Evolutionary conservation across 2,797 vertebrate species (phyloP), one percentile per base, ranked within the genome.

Genomic region (Tokudaia muenninki): DNA sequence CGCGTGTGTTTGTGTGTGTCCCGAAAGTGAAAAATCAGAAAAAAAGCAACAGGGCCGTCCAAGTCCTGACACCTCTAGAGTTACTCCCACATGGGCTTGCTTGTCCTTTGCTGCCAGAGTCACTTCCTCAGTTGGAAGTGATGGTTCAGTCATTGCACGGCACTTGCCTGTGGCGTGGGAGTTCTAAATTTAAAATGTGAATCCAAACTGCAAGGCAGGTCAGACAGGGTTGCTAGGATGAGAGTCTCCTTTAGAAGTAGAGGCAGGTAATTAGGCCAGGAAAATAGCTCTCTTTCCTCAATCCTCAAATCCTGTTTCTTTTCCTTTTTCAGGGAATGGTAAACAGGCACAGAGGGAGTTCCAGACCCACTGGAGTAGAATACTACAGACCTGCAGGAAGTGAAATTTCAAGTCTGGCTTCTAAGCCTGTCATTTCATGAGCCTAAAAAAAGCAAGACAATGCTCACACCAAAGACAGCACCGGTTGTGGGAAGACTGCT

Each of bases 181-280:
- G 80, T 95, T 96, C 95, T 97, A 98, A 96, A 94, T 94, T 96
- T 96, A 95, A 96, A 97, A 74, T 0, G 44, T 84, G 77, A 86
- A 78, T 41, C n/a, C 86, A 83, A 81, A 96, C 65, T 65, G 50
- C 87, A 41, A 65, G 87, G 57, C 17, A 0, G 86, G 74, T 65
- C 75, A 89, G 74, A 21, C 63, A 92, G 83, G 77, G 59, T 57
- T 84, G 93, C 78, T 94, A 92, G 94, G 93, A 94, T 91, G 89
- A 67, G 57, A 59, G 75, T 81, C 41, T 83, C 61, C 16, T 81
- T 94, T 80, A 91, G 80, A 94, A 95, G 82, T 3, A n/a, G 50
- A 97, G 94, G 96, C 83, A 96, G 92, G 80, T 96, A 75, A 95
- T 98, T 98, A 97, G 41, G 37, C 83, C 77, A 44, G 74, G 70